These are phyloP conservation scores for Punctoribates punctum DNA, from an alignment of 2,888 invertebrate genomes.

Conservation along the genomic window DNA sequence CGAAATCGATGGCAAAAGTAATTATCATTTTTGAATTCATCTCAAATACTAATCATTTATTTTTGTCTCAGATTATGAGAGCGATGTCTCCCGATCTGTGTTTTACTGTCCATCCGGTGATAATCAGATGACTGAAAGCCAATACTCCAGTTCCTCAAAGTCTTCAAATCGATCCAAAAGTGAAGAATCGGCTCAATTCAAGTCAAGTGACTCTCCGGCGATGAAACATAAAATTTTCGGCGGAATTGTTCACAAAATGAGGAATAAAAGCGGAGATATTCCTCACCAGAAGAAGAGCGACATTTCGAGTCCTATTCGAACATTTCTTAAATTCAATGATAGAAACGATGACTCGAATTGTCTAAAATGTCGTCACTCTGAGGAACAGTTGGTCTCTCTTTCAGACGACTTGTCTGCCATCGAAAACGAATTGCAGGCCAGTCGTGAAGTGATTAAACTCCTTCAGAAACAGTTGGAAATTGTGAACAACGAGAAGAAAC, in stretches of 20 bases:
- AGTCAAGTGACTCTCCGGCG: conserved; percentile 16
- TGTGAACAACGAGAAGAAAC: conserved; percentile 51
- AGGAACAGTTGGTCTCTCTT: conserved; percentile 47
- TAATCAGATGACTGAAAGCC: neutral
- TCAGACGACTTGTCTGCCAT: conserved; percentile 51
- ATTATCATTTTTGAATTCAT: neutral
- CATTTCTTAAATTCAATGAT: neutral
- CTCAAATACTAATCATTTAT: neutral
- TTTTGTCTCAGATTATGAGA: neutral
- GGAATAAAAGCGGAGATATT: neutral
- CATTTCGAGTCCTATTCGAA: neutral
- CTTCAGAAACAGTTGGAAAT: conserved; percentile 53
- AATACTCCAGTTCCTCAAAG: neutral
- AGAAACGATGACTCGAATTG: conserved; percentile 19
- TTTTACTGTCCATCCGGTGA: neutral
- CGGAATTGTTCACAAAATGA: conserved; percentile 38
- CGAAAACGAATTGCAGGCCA: conserved; percentile 54
- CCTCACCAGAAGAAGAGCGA: neutral
- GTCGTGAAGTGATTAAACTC: conserved; percentile 53
- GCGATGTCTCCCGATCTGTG: conserved; percentile 11
- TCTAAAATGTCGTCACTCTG: conserved; percentile 25
- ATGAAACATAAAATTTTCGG: conserved; percentile 34
- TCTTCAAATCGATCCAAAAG: neutral
- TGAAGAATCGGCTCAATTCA: neutral
- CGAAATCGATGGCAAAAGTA: neutral